Evolutionary conservation across 2,888 invertebrate species (phyloP).

Genomic region (Zygaena filipendulae): DNA sequence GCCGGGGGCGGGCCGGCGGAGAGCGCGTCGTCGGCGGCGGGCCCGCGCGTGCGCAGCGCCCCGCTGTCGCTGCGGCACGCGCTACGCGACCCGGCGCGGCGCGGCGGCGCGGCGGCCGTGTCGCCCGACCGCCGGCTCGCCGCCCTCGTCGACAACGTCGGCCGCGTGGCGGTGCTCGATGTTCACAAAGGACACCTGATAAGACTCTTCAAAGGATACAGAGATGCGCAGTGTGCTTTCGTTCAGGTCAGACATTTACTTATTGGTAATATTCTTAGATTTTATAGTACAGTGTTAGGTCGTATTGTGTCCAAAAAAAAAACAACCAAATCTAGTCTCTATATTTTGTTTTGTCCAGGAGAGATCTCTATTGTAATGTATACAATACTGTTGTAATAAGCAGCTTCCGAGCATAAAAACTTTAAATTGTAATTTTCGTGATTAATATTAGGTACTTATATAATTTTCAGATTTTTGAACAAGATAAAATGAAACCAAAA

Average conservation of each 20-base stretch:
- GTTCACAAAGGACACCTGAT: conserved; percentile 81
- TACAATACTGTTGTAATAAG: no score
- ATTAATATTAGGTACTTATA: no score
- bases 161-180: conserved; percentile 89
- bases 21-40: conserved; percentile 31
- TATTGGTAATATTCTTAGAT: no score
- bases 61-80: conserved; percentile 83
- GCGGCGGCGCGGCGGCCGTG: conserved; percentile 75
- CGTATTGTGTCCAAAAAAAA: background rate
- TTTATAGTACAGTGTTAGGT: no score
- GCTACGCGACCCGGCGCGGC: conserved; percentile 81
- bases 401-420: no score
- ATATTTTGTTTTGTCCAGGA: background rate
- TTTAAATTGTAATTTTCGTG: no score
- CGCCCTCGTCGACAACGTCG: conserved; percentile 86
- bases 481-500: conserved; percentile 48
- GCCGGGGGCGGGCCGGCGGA: conserved; percentile 42
- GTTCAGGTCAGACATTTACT: conserved; percentile 75
- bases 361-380: background rate
- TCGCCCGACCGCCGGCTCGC: conserved; percentile 85
- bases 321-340: background rate
- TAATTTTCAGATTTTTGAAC: conserved; percentile 58
- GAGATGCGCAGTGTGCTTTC: conserved; percentile 96
- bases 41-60: conserved; percentile 73
- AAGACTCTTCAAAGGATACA: conserved; percentile 94